Base-by-base conservation (phyloP, 1,140 invertebrate genomes). In the Aphidius gifuensis region DNA sequence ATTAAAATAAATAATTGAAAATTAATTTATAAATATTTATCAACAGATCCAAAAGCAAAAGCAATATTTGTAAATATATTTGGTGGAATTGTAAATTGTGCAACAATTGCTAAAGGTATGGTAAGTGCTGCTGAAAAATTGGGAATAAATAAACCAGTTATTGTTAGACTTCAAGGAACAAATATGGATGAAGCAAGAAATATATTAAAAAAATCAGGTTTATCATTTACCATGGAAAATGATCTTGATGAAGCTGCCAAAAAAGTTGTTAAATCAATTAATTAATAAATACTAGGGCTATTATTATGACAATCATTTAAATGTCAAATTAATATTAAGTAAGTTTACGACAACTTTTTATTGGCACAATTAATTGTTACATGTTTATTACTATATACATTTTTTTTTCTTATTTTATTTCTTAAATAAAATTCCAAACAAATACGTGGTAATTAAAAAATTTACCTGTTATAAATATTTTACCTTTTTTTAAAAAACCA, bases 81-180 rank as follows among this genome's bases (percentile, higher is more conserved):
- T 84, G 97, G 95, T 64, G 97, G 97, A 67, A 99, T 99, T 75
- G 96, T 99, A 0, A 98, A 99, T 80, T 99, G 97, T 85, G 93
- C 89, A 3, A 98, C 90, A 5, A 93, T 99, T 76, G 97, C 97
- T 4, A 93, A 90, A 72, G 97, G 97, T 53, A 93, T 99, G 68
- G 89, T 98, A 3, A 86, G 89, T 62, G 97, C 97, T 32, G 91
- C 89, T 66, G 89, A 89, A 76, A 88, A 86, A 62, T 88, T 94
- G 50, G 82, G 90, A 51, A 83, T 98, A 1, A 87, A 88, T 72
- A 86, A 98, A 60, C 97, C 97, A 1, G 78, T 99, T 11, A 86
- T 99, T 64, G 95, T 99, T 8, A 85, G 97, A 71, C 81, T 99
- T 58, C 94, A 64, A 86, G 86, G 89, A 67, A 92, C 89, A 55